phyloP scores from a whole-genome alignment of 2,888 invertebrate genomes.

The Agonopterix alstromeriana region DNA sequence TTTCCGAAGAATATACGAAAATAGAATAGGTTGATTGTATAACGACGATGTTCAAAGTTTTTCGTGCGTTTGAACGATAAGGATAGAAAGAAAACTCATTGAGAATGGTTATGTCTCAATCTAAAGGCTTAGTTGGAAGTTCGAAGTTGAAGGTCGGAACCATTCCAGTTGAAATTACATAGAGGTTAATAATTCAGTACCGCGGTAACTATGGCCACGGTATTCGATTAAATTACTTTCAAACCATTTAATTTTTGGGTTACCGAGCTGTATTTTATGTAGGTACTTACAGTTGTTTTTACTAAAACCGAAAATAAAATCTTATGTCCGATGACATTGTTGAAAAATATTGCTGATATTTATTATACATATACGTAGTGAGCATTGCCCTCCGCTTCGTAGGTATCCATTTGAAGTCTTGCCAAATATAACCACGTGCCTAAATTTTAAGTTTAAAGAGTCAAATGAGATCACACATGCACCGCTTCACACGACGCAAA shows the following conservation, averaged over 20 bases:
- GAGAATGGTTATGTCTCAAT: neutral
- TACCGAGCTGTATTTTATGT: too few relatives aligned
- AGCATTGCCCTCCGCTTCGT: constrained; percentile 18
- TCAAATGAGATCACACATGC: constrained; percentile 12
- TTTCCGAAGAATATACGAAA: neutral
- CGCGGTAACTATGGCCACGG: neutral
- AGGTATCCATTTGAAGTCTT: constrained; percentile 47
- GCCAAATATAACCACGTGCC: constrained; percentile 50
- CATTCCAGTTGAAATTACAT: neutral
- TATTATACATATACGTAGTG: constrained; percentile 1
- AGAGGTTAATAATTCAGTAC: neutral
- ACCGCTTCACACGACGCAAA: constrained; percentile 12
- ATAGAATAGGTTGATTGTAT: neutral
- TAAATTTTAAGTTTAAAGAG: constrained; percentile 7
- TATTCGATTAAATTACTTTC: too few relatives aligned
- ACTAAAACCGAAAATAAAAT: too few relatives aligned
- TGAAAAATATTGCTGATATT: too few relatives aligned
- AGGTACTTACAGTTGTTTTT: too few relatives aligned
- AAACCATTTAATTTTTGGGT: too few relatives aligned
- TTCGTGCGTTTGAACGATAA: neutral
- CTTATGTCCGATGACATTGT: too few relatives aligned
- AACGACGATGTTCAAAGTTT: neutral
- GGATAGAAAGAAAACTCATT: too few relatives aligned
- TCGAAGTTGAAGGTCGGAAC: neutral
- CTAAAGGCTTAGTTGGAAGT: neutral